phyloP scores from a whole-genome alignment of 2,888 invertebrate genomes.

The Argyresthia albistria region DNA sequence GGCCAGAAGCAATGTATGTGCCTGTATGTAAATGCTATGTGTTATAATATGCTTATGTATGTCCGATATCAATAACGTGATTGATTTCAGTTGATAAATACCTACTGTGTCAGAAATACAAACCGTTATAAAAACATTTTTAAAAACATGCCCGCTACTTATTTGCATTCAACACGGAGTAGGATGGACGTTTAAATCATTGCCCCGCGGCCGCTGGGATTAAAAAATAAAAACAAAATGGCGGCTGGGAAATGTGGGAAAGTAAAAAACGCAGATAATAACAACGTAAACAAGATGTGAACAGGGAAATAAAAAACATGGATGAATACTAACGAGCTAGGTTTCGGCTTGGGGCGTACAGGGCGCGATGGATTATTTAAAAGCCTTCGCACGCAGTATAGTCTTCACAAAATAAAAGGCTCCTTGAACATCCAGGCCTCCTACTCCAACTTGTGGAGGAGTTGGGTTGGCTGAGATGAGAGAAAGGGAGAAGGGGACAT shows the following conservation, averaged over 20 bases:
- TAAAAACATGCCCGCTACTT: neutral
- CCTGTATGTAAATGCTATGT: too few relatives aligned
- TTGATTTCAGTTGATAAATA: too few relatives aligned
- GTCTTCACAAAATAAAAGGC: too few relatives aligned
- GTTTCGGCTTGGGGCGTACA: slow-evolving; percentile 13
- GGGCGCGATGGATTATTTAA: slow-evolving; percentile 7
- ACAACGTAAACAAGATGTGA: slow-evolving; percentile 10
- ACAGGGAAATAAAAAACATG: slow-evolving; percentile 20
- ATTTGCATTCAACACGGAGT: neutral
- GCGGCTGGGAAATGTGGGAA: neutral
- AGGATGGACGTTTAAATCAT: neutral
- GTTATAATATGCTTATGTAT: too few relatives aligned
- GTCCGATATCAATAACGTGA: too few relatives aligned
- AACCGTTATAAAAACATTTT: too few relatives aligned
- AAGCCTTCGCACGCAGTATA: slow-evolving; percentile 9
- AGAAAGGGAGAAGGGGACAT: too few relatives aligned
- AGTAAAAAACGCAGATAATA: slow-evolving; percentile 18
- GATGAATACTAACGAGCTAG: slow-evolving; percentile 34
- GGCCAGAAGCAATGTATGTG: too few relatives aligned
- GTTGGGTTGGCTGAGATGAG: too few relatives aligned
- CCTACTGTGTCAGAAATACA: too few relatives aligned
- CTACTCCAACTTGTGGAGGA: too few relatives aligned
- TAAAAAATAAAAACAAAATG: neutral
- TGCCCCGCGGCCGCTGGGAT: neutral
- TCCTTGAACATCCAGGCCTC: too few relatives aligned